Evolutionary conservation across 2,797 vertebrate genomes (phyloP), one percentile per base, ranked within the genome.

Genomic region (Pelochelys cantorii): DNA sequence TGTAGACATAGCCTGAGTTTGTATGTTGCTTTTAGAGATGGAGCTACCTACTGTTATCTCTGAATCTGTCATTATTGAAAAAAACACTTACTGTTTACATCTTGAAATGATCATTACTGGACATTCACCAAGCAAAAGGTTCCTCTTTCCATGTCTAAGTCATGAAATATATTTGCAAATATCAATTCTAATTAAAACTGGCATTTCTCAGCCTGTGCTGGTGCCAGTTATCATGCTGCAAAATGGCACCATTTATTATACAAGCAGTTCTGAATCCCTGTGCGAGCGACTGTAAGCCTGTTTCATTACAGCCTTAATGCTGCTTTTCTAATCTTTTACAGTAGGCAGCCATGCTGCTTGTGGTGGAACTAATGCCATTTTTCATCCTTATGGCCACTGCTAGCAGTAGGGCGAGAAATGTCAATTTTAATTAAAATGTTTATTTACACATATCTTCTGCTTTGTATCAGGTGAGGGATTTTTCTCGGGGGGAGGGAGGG

Each of bases 351-450:
- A 20, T 59, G 81, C 86, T 89, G 84, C 27, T 87, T 5, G 53
- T 86, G 55, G 12, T 89, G 88, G 93, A 96, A 92, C 89, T 89
- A 88, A 95, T 94, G 80, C 29, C 13, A 75, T 96, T 96, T 96
- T 94, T 93, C 60, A 91, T 91, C 83, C 86, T 80, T 27, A 82
- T 88, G 87, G 84, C 90, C 68, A 84, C 60, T 75, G 89, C 37
- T 75, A 88, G 87, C 87, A 93, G 54, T 17, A 55, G 81, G 92
- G 78, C 18, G 78, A 88, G 86, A 90, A 60, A 59, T 80, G 82
- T 79, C 94, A 53, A 68, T 83, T 96, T 96, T 87, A 95, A 97
- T 97, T 94, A 94, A 87, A 92, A 52, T 78, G 52, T 83, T 93
- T 94, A 88, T 94, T 97, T 97, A 82, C 65, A 92, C 17, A 17